These are phyloP conservation scores for Florisuga fusca DNA, from an alignment of 2,797 vertebrate species.

Conservation along the genomic window DNA sequence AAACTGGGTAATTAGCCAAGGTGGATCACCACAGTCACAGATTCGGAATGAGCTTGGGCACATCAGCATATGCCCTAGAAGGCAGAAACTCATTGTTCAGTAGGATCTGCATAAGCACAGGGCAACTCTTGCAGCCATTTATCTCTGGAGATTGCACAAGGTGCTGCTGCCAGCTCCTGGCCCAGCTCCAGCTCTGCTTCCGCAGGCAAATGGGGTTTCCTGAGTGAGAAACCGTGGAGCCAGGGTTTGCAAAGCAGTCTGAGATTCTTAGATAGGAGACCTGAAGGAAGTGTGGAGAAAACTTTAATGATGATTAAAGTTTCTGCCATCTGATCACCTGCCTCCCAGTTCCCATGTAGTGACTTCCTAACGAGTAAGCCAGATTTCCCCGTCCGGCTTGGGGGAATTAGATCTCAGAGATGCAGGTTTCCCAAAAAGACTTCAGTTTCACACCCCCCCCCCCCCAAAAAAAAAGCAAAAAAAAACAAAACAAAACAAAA, in stretches of 20 bases:
- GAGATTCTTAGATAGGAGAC: not conserved
- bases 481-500: not conserved
- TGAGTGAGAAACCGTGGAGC: not conserved
- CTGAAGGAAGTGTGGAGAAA: not conserved
- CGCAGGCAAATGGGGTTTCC: not conserved
- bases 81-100: slow-evolving; percentile 30
- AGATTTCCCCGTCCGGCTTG: not conserved
- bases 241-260: not conserved
- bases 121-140: not conserved
- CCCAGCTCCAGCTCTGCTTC: not conserved
- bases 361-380: not conserved
- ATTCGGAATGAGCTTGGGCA: slow-evolving; percentile 37
- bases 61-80: slow-evolving; percentile 28
- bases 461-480: not conserved
- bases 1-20: slow-evolving; percentile 35
- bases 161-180: not conserved
- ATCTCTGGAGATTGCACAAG: not conserved
- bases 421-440: not conserved
- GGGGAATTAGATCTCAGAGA: not conserved
- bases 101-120: not conserved
- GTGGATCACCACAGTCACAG: slow-evolving; percentile 25
- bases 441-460: not conserved
- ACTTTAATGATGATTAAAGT: not conserved
- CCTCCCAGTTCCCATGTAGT: not conserved
- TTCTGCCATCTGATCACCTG: not conserved